These are phyloP conservation scores for Sarcophaga caerulescens DNA, from an alignment of 2,888 invertebrate species.

Conservation along the genomic window DNA sequence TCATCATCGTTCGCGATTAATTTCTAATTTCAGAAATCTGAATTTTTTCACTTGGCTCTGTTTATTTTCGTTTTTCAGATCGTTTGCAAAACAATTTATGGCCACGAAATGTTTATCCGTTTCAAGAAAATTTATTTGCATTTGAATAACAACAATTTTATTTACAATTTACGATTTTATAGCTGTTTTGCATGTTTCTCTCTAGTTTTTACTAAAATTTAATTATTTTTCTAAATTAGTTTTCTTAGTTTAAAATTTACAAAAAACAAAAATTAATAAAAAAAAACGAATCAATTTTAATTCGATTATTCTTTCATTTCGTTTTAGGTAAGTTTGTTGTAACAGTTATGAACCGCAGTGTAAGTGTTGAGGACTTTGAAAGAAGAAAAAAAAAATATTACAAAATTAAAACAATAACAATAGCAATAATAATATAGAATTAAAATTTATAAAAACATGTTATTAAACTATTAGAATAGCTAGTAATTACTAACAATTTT, in stretches of 20 bases:
- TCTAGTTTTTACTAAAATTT: neutral
- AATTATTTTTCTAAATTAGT: constrained; percentile 4
- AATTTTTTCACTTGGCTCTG: neutral
- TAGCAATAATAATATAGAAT: too few species aligned
- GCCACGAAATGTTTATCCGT: neutral
- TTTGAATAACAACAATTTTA: neutral
- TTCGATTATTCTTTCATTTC: constrained; percentile 3
- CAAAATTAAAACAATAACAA: too few species aligned
- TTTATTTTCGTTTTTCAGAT: neutral
- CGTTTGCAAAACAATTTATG: neutral
- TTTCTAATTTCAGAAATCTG: too few species aligned
- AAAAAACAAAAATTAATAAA: neutral
- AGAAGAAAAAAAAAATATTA: neutral
- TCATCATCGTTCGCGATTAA: too few species aligned
- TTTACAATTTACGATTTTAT: neutral
- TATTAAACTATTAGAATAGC: too few species aligned
- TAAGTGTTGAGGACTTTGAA: constrained; percentile 43
- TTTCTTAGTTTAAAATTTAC: neutral
- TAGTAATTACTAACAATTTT: too few species aligned
- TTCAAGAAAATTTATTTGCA: neutral
- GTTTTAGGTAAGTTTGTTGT: constrained; percentile 65
- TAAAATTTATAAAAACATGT: too few species aligned
- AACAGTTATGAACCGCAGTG: constrained; percentile 64
- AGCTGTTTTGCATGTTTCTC: neutral
- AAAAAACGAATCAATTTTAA: neutral